Evolutionary conservation across 2,888 invertebrate species (phyloP).

Genomic region (Melipona beecheii): DNA sequence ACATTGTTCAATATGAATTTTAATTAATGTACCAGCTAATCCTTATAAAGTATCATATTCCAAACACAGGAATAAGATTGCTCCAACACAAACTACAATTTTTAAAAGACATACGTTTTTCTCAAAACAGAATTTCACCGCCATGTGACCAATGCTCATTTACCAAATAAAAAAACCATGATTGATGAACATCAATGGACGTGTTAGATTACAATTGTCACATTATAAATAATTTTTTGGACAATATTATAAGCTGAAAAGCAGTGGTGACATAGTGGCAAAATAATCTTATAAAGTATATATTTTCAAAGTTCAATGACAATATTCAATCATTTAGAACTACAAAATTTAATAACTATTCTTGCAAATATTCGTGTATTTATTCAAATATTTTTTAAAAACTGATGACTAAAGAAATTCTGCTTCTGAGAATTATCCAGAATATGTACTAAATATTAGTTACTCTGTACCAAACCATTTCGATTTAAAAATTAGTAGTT

Average conservation of each 20-base stretch:
- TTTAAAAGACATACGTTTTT: not conserved
- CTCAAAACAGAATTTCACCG: not conserved
- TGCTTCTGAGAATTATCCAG: not conserved
- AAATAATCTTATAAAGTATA: not conserved
- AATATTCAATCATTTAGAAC: not conserved
- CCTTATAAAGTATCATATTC: not conserved
- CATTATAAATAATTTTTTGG: too few species aligned
- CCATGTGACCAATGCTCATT: not conserved
- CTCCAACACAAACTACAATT: not conserved
- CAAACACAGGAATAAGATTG: not conserved
- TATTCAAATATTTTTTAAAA: not conserved
- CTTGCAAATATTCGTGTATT: not conserved
- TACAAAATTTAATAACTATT: slow-evolving; percentile 1
- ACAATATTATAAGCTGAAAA: not conserved
- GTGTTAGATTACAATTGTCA: not conserved
- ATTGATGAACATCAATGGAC: too few species aligned
- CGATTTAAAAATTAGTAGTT: not conserved
- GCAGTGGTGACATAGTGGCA: not conserved
- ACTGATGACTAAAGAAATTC: not conserved
- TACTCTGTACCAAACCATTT: not conserved
- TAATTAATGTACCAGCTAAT: not conserved
- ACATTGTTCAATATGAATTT: not conserved
- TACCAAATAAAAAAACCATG: too few species aligned
- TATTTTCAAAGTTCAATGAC: not conserved
- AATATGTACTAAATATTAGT: too few species aligned